phyloP scores from a whole-genome alignment of 2,113 vertebrate species.

The Rutilus rutilus region DNA sequence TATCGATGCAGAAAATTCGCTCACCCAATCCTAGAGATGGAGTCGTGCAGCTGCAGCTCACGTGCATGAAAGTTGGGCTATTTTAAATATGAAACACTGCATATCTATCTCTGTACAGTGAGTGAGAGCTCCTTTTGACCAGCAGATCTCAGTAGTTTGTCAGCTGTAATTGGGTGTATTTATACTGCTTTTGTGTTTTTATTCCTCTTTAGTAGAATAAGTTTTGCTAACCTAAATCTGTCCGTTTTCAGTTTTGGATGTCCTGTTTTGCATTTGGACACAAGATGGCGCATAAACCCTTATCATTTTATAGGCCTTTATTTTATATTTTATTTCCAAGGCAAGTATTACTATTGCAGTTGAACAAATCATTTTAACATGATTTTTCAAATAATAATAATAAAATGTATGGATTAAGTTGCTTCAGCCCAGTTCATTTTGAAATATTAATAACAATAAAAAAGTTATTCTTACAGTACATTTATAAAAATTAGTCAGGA shows the following conservation, averaged over 20 bases:
- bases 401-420: no score
- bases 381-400: no score
- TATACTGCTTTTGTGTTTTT: not conserved
- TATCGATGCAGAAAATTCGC: no score
- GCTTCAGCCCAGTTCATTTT: no score
- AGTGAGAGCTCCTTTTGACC: not conserved
- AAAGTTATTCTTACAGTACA: no score
- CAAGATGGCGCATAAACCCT: not conserved
- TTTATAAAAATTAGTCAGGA: no score
- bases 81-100: no score
- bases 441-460: no score
- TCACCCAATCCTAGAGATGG: no score
- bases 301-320: not conserved
- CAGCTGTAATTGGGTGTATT: not conserved
- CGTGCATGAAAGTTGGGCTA: no score
- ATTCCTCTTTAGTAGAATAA: not conserved
- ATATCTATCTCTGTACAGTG: not conserved
- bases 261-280: not conserved
- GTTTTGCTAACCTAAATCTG: not conserved
- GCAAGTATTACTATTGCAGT: not conserved
- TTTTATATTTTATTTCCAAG: not conserved
- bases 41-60: no score
- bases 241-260: no score
- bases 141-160: not conserved
- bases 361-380: not conserved